phyloP scores from a whole-genome alignment of 1,140 invertebrate species.

The Caenorhabditis elegans region DNA sequence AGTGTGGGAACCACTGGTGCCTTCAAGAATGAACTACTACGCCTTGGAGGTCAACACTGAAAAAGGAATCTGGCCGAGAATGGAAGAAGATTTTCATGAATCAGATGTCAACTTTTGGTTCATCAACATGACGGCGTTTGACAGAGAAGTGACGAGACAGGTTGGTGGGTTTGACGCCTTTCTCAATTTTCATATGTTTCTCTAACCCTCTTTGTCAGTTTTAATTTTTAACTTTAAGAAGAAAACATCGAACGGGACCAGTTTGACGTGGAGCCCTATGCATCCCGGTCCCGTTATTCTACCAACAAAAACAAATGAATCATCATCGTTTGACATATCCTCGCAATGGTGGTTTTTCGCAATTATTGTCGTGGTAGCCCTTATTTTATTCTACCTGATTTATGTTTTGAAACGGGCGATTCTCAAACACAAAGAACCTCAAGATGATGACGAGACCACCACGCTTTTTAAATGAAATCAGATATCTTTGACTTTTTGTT shows the following conservation, averaged over 20 bases:
- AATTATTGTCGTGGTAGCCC: slow-evolving; percentile 13
- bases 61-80: background rate
- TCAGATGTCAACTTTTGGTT: slow-evolving; percentile 22
- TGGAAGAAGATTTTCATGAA: slow-evolving; percentile 6
- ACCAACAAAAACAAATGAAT: background rate
- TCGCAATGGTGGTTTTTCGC: background rate
- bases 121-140: slow-evolving; percentile 26
- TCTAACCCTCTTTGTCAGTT: background rate
- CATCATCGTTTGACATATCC: background rate
- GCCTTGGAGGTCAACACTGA: background rate
- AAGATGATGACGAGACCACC: background rate
- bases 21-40: background rate
- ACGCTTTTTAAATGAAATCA: slow-evolving; percentile 14
- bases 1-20: background rate
- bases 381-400: slow-evolving; percentile 12
- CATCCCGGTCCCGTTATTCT: background rate
- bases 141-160: slow-evolving; percentile 22
- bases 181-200: background rate
- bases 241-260: background rate
- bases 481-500: background rate
- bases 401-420: background rate
- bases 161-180: background rate
- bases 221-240: background rate
- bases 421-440: background rate
- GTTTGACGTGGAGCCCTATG: background rate